phyloP scores from a whole-genome alignment of 2,797 vertebrate genomes.

The Hybognathus amarus region DNA sequence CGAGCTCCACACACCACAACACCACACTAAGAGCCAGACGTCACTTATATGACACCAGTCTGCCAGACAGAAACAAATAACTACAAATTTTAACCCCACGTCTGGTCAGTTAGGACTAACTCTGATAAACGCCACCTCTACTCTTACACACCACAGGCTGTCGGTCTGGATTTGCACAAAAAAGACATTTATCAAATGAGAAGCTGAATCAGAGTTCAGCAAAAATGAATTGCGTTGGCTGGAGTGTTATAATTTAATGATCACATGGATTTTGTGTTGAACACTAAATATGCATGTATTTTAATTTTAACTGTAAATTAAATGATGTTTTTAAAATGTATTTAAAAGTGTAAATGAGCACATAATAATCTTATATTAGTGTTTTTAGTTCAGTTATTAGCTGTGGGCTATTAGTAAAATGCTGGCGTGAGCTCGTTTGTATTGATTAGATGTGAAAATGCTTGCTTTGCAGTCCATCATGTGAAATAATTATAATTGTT shows the following conservation, averaged over 20 bases:
- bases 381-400: constrained; percentile 35
- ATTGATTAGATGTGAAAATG: constrained; percentile 55
- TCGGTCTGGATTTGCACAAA: constrained; percentile 3
- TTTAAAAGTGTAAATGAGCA: constrained; percentile 36
- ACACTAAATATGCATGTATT: constrained; percentile 6
- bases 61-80: constrained; percentile 36
- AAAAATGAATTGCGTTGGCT: constrained; percentile 17
- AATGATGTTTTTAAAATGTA: not conserved
- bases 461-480: constrained; percentile 56
- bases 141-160: not conserved
- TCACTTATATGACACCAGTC: constrained; percentile 23
- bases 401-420: constrained; percentile 42
- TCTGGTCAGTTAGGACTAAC: constrained; percentile 24
- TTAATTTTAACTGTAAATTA: constrained; percentile 13
- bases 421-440: constrained; percentile 51
- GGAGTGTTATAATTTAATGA: constrained; percentile 24
- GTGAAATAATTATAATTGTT: constrained; percentile 58
- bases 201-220: constrained; percentile 20
- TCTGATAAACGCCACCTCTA: not conserved
- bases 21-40: constrained; percentile 35
- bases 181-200: not conserved
- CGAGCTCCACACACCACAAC: constrained; percentile 67
- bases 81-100: constrained; percentile 3
- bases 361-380: constrained; percentile 42
- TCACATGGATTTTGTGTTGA: constrained; percentile 4